phyloP scores from a whole-genome alignment of 2,888 invertebrate species.

The Drosophila pegasa region DNA sequence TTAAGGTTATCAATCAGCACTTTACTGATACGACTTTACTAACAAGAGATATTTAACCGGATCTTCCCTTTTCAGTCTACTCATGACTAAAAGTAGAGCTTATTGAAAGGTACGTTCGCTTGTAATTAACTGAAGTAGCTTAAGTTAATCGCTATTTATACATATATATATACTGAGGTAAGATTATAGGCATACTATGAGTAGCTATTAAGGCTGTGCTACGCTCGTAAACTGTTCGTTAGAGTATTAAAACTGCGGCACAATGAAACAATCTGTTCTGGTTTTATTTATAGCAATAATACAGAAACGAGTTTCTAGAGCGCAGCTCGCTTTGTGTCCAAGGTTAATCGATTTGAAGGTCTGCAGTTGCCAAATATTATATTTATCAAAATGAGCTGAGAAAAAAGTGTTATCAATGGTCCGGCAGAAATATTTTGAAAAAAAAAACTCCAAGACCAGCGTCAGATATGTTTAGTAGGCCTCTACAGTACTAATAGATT shows the following conservation, averaged over 20 bases:
- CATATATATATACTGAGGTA: background rate
- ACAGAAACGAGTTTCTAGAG: constrained; percentile 29
- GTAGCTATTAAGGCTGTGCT: background rate
- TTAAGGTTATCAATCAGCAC: no score
- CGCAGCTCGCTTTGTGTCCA: constrained; percentile 26
- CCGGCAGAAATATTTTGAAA: background rate
- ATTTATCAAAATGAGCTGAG: constrained; percentile 24
- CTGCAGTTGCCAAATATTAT: constrained; percentile 34
- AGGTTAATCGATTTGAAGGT: constrained; percentile 37
- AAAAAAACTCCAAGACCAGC: background rate
- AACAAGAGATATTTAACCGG: background rate
- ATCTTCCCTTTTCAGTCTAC: background rate
- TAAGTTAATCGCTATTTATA: no score
- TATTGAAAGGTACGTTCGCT: background rate
- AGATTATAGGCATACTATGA: background rate
- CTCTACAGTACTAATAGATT: background rate
- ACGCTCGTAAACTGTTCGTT: background rate
- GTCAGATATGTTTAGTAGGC: background rate
- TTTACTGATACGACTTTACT: background rate
- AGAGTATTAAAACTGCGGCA: constrained; percentile 14
- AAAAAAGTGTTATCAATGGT: constrained; percentile 24
- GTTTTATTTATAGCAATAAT: constrained; percentile 30
- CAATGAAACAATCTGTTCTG: constrained; percentile 7
- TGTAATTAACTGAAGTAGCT: background rate
- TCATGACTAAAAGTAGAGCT: background rate